phyloP scores from a whole-genome alignment of 1,140 invertebrate species.

The Macrotrachela quadricornifera region DNA sequence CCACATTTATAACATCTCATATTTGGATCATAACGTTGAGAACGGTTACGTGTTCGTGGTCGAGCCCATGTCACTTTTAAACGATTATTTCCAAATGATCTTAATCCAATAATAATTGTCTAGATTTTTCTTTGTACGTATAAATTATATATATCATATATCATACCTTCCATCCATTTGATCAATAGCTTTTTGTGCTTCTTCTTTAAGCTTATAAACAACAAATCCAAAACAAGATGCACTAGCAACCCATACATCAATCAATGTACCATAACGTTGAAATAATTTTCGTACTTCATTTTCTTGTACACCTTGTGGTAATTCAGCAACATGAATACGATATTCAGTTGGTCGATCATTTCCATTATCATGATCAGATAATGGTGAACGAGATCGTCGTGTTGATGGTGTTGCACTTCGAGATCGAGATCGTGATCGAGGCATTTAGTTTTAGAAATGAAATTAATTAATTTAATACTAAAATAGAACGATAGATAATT shows the following conservation, averaged over 20 bases:
- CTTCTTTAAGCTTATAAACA: conserved; percentile 22
- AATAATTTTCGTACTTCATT: conserved; percentile 20
- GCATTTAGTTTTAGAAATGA: too few species aligned
- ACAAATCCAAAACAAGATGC: conserved; percentile 31
- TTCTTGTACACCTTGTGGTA: conserved; percentile 9
- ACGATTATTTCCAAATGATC: conserved; percentile 8
- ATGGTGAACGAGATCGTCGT: too few species aligned
- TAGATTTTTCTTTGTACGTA: too few species aligned
- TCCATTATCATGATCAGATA: neutral
- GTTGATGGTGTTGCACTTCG: too few species aligned
- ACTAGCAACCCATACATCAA: conserved; percentile 26
- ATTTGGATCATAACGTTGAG: conserved; percentile 20
- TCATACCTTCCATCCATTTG: conserved; percentile 19
- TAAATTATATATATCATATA: too few species aligned
- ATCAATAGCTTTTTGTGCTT: conserved; percentile 21
- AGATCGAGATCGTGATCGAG: too few species aligned
- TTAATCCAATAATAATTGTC: too few species aligned
- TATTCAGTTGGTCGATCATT: conserved; percentile 7
- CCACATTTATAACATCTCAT: conserved; percentile 27
- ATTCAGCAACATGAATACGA: conserved; percentile 21
- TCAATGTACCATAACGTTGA: conserved; percentile 22
- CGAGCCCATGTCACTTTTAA: conserved; percentile 22
- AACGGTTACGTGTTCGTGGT: conserved; percentile 17
- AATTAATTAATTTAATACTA: too few species aligned
- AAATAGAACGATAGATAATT: too few species aligned